Conservation (phyloP, 1,140 invertebrate species). For the Chlorops oryzae region DNA sequence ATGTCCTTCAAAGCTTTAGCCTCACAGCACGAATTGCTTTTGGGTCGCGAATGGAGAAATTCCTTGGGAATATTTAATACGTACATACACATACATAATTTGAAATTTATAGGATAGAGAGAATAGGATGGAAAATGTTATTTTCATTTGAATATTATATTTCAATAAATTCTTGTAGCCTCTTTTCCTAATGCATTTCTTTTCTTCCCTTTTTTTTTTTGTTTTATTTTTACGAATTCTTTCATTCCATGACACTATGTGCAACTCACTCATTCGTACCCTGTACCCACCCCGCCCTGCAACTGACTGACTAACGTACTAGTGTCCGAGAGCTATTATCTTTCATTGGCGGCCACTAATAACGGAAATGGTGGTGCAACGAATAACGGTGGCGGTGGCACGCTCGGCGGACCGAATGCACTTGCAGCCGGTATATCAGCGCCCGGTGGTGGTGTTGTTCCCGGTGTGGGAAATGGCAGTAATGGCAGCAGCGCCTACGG, state of each 20-base stretch:
- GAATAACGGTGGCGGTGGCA: conserved; percentile 24
- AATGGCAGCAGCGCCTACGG: conserved; percentile 34
- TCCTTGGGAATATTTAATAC: too few species aligned
- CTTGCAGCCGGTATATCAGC: conserved; percentile 11
- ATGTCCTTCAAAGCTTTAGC: too few species aligned
- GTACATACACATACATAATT: neutral
- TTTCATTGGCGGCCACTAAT: conserved; percentile 10
- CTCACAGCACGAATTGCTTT: too few species aligned
- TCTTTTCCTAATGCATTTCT: too few species aligned
- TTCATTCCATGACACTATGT: too few species aligned
- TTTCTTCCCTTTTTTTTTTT: conserved; percentile 8
- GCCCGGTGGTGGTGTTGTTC: conserved; percentile 19
- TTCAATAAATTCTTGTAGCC: too few species aligned
- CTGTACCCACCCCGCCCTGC: conserved; percentile 10
- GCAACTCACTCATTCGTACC: neutral
- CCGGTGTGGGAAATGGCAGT: conserved; percentile 4
- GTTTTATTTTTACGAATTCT: conserved; percentile 2
- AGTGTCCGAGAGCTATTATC: conserved; percentile 46
- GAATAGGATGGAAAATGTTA: neutral
- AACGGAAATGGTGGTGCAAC: conserved; percentile 7
- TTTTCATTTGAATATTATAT: too few species aligned
- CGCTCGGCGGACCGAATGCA: neutral
- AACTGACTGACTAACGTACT: neutral
- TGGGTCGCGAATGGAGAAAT: too few species aligned
- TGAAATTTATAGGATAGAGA: neutral